phyloP scores from a whole-genome alignment of 2,113 vertebrate genomes.

The Odocoileus hemionus region DNA sequence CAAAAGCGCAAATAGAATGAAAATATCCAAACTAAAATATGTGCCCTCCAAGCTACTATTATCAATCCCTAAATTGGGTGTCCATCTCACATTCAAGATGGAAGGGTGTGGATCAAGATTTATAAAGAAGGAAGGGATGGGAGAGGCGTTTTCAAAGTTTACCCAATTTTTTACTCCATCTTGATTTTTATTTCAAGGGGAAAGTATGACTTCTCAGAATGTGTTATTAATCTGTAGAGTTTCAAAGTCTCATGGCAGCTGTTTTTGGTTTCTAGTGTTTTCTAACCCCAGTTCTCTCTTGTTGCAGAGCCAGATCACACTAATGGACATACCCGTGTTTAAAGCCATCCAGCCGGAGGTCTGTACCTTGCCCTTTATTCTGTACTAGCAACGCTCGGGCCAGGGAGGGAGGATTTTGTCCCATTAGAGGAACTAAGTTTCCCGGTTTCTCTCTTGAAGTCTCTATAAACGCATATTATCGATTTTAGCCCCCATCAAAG shows the following conservation, averaged over 20 bases:
- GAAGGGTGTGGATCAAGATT: not conserved
- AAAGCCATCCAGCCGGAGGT: constrained; percentile 97
- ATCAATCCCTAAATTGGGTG: not conserved
- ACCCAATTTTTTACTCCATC: not conserved
- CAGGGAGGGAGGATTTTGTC: not conserved
- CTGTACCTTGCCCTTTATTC: constrained; percentile 42
- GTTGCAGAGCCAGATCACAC: constrained; percentile 92
- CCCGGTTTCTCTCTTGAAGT: not conserved
- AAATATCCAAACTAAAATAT: constrained; percentile 9
- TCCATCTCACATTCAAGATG: not conserved
- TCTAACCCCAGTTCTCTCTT: constrained; percentile 46
- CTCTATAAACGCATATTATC: not conserved
- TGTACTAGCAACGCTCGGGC: not conserved
- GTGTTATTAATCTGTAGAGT: not conserved
- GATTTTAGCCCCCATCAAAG: not conserved
- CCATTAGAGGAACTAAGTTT: not conserved
- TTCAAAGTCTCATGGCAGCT: not conserved
- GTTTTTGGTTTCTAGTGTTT: not conserved
- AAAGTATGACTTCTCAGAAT: not conserved
- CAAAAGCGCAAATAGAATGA: not conserved
- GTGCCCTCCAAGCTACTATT: not conserved
- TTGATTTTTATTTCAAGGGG: not conserved
- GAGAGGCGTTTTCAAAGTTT: not conserved
- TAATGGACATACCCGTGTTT: constrained; percentile 95
- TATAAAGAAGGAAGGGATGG: not conserved